phyloP scores from a whole-genome alignment of 2,113 vertebrate genomes.

The Sapayoa aenigma region DNA sequence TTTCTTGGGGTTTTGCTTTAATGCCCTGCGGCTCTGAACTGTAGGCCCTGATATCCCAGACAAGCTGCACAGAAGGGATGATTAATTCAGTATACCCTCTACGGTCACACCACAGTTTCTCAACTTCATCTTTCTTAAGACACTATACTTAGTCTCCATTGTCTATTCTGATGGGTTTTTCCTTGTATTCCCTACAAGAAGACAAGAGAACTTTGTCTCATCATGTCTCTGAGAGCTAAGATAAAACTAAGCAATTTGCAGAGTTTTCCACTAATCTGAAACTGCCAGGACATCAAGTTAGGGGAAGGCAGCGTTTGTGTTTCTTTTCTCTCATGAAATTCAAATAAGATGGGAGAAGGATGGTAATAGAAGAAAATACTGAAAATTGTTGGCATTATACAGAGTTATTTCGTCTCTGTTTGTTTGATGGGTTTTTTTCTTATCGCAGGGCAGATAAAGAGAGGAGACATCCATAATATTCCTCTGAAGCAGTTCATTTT shows the following conservation, averaged over 20 bases:
- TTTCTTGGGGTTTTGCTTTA: neutral
- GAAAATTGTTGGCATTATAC: neutral
- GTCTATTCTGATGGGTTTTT: neutral
- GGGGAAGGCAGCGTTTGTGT: neutral
- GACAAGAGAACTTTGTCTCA: neutral
- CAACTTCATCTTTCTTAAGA: neutral
- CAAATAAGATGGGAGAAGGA: neutral
- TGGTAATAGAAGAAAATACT: neutral
- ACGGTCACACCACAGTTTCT: neutral
- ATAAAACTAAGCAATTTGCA: neutral
- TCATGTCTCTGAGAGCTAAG: neutral
- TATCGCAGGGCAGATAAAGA: neutral
- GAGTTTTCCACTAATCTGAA: neutral
- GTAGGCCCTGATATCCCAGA: neutral
- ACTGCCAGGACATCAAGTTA: neutral
- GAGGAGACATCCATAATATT: neutral
- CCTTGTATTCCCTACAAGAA: neutral
- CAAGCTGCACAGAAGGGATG: neutral
- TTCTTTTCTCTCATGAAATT: neutral
- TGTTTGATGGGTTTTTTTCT: neutral
- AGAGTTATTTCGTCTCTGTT: neutral
- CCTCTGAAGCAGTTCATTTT: neutral
- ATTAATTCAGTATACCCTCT: neutral
- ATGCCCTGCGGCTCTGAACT: neutral
- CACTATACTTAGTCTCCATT: neutral